These are phyloP conservation scores for Phodopus roborovskii DNA, from an alignment of 2,113 vertebrate genomes.

Conservation along the genomic window DNA sequence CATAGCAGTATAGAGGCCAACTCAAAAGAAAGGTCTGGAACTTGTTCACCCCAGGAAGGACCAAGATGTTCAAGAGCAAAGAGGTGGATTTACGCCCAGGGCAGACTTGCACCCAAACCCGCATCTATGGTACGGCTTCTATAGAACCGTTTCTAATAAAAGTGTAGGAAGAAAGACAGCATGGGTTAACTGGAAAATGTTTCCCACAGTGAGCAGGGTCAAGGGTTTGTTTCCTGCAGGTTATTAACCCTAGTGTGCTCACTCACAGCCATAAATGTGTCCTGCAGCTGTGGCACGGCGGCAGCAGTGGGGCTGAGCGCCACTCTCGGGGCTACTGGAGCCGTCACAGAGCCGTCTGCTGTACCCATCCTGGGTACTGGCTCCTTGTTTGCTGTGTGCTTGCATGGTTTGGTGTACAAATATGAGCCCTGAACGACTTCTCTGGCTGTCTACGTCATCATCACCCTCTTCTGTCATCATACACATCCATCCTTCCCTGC, in stretches of 20 bases:
- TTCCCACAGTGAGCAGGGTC: not conserved
- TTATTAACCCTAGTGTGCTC: not conserved
- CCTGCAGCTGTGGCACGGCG: not conserved
- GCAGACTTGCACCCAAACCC: not conserved
- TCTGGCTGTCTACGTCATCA: not conserved
- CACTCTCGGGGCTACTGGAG: not conserved
- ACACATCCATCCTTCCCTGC: not conserved
- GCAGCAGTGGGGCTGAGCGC: no score
- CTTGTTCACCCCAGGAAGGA: not conserved
- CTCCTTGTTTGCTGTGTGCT: rapidly evolving
- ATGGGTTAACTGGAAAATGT: not conserved
- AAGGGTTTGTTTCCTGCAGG: not conserved
- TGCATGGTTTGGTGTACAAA: not conserved
- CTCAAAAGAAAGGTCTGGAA: not conserved
- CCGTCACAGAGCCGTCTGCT: not conserved
- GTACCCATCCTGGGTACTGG: not conserved
- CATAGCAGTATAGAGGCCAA: not conserved
- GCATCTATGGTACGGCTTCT: no score
- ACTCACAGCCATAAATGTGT: not conserved
- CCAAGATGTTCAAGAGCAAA: not conserved
- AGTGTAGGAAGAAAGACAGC: not conserved
- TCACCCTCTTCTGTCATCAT: not conserved
- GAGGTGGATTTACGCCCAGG: no score
- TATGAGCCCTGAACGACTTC: not conserved
- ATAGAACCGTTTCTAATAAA: not conserved